These are phyloP conservation scores for Antheraea yamamai DNA, from an alignment of 2,888 invertebrate genomes.

Conservation along the genomic window DNA sequence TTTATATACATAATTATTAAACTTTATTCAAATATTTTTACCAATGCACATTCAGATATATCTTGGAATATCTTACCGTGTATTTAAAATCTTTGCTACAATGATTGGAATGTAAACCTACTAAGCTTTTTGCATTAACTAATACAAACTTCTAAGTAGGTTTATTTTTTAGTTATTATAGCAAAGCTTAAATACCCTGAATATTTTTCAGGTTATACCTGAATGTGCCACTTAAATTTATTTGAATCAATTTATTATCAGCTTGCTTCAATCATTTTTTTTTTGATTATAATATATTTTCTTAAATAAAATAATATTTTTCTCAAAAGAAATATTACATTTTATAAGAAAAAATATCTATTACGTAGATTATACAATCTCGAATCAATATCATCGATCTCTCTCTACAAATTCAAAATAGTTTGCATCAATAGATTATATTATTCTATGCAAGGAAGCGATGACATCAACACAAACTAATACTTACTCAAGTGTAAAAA, in stretches of 20 bases:
- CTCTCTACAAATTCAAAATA: neutral
- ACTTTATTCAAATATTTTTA: too few relatives aligned
- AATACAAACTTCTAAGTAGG: neutral
- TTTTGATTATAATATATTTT: neutral
- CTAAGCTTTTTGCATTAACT: neutral
- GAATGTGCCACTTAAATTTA: neutral
- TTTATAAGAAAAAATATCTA: neutral
- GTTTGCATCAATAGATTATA: neutral
- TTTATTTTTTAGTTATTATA: neutral
- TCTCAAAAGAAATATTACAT: neutral
- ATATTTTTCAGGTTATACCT: neutral
- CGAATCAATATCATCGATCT: neutral
- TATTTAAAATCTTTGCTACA: neutral
- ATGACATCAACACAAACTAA: neutral
- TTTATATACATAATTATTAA: too few relatives aligned
- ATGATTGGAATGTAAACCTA: neutral
- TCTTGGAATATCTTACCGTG: neutral
- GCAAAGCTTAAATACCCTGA: neutral
- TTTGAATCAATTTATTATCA: neutral
- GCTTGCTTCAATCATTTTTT: neutral
- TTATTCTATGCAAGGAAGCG: neutral
- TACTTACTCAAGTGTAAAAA: neutral
- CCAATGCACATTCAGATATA: neutral
- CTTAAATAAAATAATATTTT: slow-evolving; percentile 1
- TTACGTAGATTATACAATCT: neutral